Evolutionary conservation across 2,113 vertebrate species (phyloP).

Genomic region (Donacobius atricapilla): DNA sequence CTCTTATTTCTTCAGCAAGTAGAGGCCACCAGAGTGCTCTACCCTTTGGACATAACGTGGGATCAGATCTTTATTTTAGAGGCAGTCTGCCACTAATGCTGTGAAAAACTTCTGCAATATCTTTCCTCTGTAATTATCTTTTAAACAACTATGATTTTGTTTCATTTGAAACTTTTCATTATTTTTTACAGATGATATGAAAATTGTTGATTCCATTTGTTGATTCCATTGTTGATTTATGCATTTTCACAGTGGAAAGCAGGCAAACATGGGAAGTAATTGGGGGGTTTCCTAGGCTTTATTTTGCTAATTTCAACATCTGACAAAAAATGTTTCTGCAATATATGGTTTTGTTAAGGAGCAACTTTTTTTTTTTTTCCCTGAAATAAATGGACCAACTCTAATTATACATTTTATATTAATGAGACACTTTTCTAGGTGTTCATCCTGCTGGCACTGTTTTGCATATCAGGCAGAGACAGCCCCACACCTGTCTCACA

Average conservation of each 20-base stretch:
- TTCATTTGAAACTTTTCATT: background rate
- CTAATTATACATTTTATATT: background rate
- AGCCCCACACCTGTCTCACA: background rate
- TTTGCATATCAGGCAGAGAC: background rate
- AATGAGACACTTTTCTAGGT: background rate
- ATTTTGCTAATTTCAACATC: background rate
- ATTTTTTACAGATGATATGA: background rate
- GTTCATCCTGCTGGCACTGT: background rate
- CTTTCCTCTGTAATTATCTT: background rate
- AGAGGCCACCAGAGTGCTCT: background rate
- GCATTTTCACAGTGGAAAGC: background rate
- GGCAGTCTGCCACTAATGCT: background rate
- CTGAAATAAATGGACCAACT: background rate
- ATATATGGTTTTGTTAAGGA: background rate
- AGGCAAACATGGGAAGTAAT: background rate
- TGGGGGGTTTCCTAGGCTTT: background rate
- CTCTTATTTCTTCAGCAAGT: background rate
- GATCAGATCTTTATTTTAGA: background rate
- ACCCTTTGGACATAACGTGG: background rate
- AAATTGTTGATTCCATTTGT: background rate
- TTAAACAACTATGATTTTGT: background rate
- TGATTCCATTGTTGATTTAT: background rate
- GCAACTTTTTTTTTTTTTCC: rapidly evolving
- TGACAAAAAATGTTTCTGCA: background rate
- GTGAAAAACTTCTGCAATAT: background rate